Conservation (phyloP, 2,113 vertebrate genomes). For the Ceyx melanurus region DNA sequence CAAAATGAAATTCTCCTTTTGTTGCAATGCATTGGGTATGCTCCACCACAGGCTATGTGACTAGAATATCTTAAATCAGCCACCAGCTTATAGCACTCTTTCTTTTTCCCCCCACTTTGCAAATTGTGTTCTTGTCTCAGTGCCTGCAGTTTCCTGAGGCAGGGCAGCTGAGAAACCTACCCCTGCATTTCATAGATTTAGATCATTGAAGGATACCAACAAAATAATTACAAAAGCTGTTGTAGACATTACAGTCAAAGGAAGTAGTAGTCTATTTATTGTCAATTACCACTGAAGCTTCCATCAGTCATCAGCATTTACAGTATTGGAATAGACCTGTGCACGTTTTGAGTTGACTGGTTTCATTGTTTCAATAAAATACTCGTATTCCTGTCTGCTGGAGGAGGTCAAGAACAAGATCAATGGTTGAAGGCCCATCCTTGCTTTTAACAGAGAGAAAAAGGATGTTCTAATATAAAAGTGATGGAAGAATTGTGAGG, state of each 20-base stretch:
- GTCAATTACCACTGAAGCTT: conserved; percentile 19
- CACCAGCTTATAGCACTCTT: not conserved
- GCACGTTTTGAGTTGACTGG: not conserved
- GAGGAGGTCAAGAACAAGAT: not conserved
- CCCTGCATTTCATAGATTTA: not conserved
- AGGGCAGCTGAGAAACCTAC: not conserved
- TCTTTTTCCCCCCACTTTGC: not conserved
- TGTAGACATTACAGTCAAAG: conserved; percentile 3
- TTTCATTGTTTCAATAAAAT: not conserved
- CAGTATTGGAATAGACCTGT: not conserved
- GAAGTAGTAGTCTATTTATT: not conserved
- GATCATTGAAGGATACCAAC: not conserved
- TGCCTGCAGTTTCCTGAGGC: not conserved
- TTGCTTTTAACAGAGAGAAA: not conserved
- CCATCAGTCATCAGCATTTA: not conserved
- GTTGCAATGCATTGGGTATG: conserved; percentile 31
- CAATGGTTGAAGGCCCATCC: not conserved
- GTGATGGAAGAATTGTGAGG: not conserved
- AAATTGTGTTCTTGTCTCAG: not conserved
- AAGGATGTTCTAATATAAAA: not conserved
- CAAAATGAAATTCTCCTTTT: conserved; percentile 69
- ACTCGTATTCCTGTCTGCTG: not conserved
- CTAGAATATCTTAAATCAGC: conserved; percentile 56
- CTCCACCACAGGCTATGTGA: conserved; percentile 42
- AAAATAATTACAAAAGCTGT: conserved; percentile 27